These are phyloP conservation scores for Athalia rosae DNA, from an alignment of 2,888 invertebrate species.

Conservation along the genomic window DNA sequence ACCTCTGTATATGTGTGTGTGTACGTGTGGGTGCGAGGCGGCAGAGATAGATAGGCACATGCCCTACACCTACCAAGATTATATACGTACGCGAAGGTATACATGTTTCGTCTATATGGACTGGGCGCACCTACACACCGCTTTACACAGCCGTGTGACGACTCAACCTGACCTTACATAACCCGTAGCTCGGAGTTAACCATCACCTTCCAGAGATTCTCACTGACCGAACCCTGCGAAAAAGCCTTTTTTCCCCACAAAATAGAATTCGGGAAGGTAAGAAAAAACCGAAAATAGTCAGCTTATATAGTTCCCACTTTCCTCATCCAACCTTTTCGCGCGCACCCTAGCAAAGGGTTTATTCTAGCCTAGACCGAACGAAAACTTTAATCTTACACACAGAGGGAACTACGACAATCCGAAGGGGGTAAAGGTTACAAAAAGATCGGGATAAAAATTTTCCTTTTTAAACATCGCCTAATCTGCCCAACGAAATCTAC, in stretches of 20 bases:
- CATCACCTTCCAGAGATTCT: slow-evolving; percentile 20
- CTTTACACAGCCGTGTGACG: slow-evolving; percentile 20
- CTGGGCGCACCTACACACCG: neutral
- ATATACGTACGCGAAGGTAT: neutral
- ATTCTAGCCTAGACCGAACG: too few species aligned
- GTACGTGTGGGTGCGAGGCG: slow-evolving; percentile 23
- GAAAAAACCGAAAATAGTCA: neutral
- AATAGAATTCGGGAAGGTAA: neutral
- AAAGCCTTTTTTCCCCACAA: slow-evolving; percentile 17
- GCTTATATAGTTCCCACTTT: too few species aligned
- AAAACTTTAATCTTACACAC: too few species aligned
- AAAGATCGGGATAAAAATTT: too few species aligned
- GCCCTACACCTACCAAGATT: neutral
- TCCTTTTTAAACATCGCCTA: too few species aligned
- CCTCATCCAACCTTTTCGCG: too few species aligned
- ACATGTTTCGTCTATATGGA: neutral
- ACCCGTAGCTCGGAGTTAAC: slow-evolving; percentile 12
- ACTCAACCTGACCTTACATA: slow-evolving; percentile 23
- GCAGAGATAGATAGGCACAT: slow-evolving; percentile 25
- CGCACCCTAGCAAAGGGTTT: too few species aligned
- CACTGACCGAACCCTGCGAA: neutral
- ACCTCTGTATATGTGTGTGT: slow-evolving; percentile 18
- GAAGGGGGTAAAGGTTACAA: too few species aligned
- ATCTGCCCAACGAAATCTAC: too few species aligned
- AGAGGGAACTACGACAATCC: too few species aligned